Evolutionary conservation across 2,888 invertebrate genomes (phyloP), one percentile per base, ranked within the genome.

Genomic region (Mellilla xanthometata): DNA sequence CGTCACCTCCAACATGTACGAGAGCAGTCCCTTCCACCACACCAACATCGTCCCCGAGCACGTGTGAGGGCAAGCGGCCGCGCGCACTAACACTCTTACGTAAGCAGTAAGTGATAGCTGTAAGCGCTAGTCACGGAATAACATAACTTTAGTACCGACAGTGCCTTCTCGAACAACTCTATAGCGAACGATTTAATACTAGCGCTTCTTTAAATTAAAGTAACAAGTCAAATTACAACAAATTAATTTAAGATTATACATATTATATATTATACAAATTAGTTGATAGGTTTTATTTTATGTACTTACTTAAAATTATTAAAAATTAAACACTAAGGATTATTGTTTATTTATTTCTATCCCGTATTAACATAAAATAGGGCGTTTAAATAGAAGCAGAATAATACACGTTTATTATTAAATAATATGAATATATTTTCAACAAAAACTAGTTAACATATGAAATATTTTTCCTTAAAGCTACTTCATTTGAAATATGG

Each of bases 11-110:
- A 87, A 87, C 67, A 74, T 88, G 76, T 92, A 92, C 60, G 91
- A 91, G 52, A 91, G 92, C 77, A 92, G 92, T 75, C 91, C 92
- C 44, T 92, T 92, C 83, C 92, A 92, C 66, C 91, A 92, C 79
- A 91, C 82, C 75, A 91, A 92, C 69, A 91, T 92, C 59, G 91
- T 92, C 55, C 92, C 92, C 39, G 92, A 92, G 68, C 91, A 92
- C 66, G 92, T 92, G 59, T 92, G 90, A 91, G 66, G 71, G n/a
- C n/a, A n/a, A n/a, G n/a, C n/a, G n/a, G 65, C 49, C 44, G 57
- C 62, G 62, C 68, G 65, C 65, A 77, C 77, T 81, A 81, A 83
- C 80, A 81, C 80, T 79, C 82, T 77, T 80, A 72, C 75, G 73
- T 81, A 81, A 79, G 79, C 78, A 80, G 78, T 84, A 85, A 81